phyloP scores from a whole-genome alignment of 2,797 vertebrate species.

The Emys orbicularis region DNA sequence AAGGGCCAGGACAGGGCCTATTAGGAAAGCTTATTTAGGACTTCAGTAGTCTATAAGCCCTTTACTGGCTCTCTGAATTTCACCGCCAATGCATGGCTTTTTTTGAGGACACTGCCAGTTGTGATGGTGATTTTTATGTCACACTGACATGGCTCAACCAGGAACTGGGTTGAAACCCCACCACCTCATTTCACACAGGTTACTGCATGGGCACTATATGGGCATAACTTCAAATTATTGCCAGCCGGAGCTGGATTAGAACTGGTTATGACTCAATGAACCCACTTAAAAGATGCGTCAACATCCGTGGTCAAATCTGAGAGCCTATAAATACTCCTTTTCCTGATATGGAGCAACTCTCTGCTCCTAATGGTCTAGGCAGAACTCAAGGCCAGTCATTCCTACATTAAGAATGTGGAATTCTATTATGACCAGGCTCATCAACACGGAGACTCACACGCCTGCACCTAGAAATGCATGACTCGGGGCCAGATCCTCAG shows the following conservation, averaged over 20 bases:
- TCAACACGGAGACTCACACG: not conserved
- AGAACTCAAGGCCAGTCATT: not conserved
- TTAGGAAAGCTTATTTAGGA: not conserved
- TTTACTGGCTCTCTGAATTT: not conserved
- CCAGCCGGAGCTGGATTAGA: not conserved
- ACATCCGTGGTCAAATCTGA: not conserved
- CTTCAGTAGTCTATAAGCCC: not conserved
- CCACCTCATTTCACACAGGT: not conserved
- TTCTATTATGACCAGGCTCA: not conserved
- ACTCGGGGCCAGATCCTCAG: not conserved
- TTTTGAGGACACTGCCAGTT: not conserved
- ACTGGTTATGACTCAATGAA: not conserved
- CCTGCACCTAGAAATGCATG: not conserved
- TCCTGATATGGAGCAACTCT: not conserved
- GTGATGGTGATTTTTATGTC: not conserved
- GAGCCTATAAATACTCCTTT: not conserved
- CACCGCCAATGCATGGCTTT: not conserved
- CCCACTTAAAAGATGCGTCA: not conserved
- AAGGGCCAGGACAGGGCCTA: not conserved
- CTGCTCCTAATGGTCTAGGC: not conserved
- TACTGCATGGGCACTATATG: not conserved
- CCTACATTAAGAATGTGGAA: not conserved
- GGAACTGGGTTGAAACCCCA: not conserved
- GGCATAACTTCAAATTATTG: not conserved
- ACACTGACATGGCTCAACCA: not conserved